Base-by-base conservation (phyloP, 2,797 vertebrate species). In the Crax fasciolata region DNA sequence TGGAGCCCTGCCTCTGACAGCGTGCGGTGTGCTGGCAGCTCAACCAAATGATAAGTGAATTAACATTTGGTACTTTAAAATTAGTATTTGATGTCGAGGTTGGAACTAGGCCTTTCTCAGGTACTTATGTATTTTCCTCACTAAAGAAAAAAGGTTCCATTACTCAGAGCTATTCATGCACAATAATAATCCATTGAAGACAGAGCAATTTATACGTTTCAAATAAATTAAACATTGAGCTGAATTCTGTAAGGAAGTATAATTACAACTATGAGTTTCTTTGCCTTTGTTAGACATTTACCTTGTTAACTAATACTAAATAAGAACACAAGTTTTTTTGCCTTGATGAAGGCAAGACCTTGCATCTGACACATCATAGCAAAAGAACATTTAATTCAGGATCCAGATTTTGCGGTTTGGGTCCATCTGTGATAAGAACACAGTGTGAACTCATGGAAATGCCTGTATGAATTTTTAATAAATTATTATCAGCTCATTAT, bases 371-470 rank as follows among this genome's bases (percentile, higher is more conserved):
- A 86, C 55, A 86, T 3, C 30, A 94, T 81, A 89, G 79, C 11
- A 94, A 85, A 94, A 85, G 62, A 95, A 91, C 84, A 89, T 89
- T 96, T 90, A 83, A 94, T 93, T 95, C 82, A 76, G 62, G 73
- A 92, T 92, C 76, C 90, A 96, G 87, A 94, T 87, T 95, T 95
- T 92, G 51, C 43, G 73, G 16, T 91, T 91, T 81, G 44, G 46
- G 75, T 92, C 92, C 95, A 95, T 96, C 92, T 96, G 93, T 95
- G 94, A 73, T 55, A 91, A 87, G 91, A 96, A 91, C 79, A 93
- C 87, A 89, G 89, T 94, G 93, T 96, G 89, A 96, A 93, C 51
- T 92, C 62, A 52, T 89, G 77, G 79, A 91, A 94, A 91, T 55
- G 79, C 62, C 76, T 58, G 65, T 92, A 78, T 87, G 92, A 96